Base-by-base conservation (phyloP, 2,888 invertebrate genomes). In the Clusia tigrina region DNA sequence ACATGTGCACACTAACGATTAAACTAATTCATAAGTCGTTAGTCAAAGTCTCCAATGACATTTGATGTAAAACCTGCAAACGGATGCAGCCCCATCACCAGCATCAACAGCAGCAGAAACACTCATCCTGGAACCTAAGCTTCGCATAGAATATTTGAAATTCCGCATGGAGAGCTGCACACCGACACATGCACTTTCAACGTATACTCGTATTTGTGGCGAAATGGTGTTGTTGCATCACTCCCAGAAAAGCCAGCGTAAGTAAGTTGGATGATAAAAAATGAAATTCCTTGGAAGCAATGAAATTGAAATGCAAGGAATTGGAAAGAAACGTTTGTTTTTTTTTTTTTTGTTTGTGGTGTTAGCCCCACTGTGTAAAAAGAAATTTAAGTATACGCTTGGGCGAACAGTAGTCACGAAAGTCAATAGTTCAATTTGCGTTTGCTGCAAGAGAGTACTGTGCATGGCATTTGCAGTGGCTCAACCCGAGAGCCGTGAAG, bases 1-100 rank as follows among this genome's bases (percentile, higher is more conserved):
- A 42, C 42, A 42, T 42, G 15, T 42, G n/a, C n/a, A 42, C 42
- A 42, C 9, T 3, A 42, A 17, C 12, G 42, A 42, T 42, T 42
- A 42, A 70, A 63, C 65, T 67, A 65, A 69, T 67, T 67, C 64
- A 68, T 65, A 65, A 64, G 63, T 68, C 68, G 66, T 69, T 69
- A 68, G 65, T 69, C 66, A 69, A 65, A 69, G 67, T 67, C 65
- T 48, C 23, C 62, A 63, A 54, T 58, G 62, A 58, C 58, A 63
- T 58, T 63, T 63, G 55, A 54, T 37, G 62, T 58, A 53, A 42
- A 58, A 62, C 18, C 25, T 10, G 26, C 26, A 54, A 54, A 20
- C 17, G 32, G 53, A 20, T 12, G 23, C 26, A 5, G 18, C 24
- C 24, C 5, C 54, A 54, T 2, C 12, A 25, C 5, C 26, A 25